A percentile compares a stretch with the other conserved stretches of the same genome.
These are phyloP conservation scores for Drosophila kanapiae DNA, from an alignment of 1,140 invertebrate species.

Conservation along the genomic window DNA sequence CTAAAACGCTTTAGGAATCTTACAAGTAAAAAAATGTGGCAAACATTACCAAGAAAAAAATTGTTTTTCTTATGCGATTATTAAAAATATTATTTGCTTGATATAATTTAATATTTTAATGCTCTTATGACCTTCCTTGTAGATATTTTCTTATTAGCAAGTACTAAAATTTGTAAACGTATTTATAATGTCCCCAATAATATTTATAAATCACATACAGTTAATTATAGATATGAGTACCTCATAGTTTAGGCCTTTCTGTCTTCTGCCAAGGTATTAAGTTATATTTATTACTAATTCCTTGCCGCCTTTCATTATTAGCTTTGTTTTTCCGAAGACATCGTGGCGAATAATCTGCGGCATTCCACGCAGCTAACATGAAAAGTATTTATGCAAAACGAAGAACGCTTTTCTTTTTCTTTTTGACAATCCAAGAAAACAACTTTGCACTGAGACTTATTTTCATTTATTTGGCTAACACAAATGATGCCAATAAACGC, in stretches of 20 bases:
- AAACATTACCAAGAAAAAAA: too few species aligned
- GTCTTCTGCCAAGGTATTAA: conserved; percentile 1
- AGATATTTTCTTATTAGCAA: too few species aligned
- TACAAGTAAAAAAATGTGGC: too few species aligned
- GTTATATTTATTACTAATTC: conserved; percentile 1
- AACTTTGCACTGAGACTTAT: conserved; percentile 24
- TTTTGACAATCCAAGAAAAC: conserved; percentile 21
- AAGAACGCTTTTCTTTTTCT: conserved; percentile 1
- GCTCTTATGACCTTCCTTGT: too few species aligned
- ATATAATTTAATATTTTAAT: too few species aligned
- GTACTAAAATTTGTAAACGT: too few species aligned
- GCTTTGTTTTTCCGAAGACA: conserved; percentile 1
- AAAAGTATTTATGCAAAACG: conserved; percentile 34
- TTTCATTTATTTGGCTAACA: conserved; percentile 52
- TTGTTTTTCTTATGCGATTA: too few species aligned
- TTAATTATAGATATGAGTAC: not conserved
- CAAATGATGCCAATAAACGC: conserved; percentile 76
- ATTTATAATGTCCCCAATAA: too few species aligned
- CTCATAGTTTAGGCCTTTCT: not conserved
- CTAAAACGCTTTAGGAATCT: too few species aligned
- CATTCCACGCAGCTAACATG: conserved; percentile 24
- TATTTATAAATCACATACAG: too few species aligned
- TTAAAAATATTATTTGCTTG: too few species aligned
- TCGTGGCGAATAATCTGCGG: not conserved
- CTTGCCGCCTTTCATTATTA: conserved; percentile 3